Conservation (phyloP, 2,113 vertebrate genomes). For the Phalacrocorax brasilianus region DNA sequence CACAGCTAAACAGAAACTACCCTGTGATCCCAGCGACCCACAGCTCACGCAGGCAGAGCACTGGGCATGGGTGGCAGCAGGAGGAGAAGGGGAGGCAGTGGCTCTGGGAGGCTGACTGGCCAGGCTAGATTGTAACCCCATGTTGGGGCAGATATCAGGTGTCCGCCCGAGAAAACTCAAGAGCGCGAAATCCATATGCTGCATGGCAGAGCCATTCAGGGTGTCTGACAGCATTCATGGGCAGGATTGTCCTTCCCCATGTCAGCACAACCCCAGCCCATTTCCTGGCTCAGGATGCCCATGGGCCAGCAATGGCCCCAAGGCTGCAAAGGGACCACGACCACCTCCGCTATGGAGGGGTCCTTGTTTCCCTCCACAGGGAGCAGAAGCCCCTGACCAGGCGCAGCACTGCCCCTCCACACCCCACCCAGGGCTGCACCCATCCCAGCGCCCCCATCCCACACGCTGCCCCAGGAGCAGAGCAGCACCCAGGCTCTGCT, state of each 20-base stretch:
- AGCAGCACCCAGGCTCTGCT: neutral
- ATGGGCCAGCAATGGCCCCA: neutral
- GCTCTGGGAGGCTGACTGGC: neutral
- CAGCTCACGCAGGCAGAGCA: neutral
- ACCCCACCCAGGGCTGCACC: neutral
- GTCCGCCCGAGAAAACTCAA: neutral
- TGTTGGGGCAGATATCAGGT: neutral
- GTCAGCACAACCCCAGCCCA: neutral
- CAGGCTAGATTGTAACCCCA: neutral
- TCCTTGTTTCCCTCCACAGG: neutral
- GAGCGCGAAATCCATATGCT: fast-evolving
- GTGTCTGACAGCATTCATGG: neutral
- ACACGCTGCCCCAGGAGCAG: fast-evolving
- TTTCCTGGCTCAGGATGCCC: neutral
- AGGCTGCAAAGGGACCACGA: neutral
- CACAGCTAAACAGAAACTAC: neutral
- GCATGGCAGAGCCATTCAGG: neutral
- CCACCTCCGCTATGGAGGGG: fast-evolving
- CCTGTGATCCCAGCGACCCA: neutral
- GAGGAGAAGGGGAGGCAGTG: neutral
- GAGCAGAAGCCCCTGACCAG: neutral
- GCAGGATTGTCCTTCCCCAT: neutral
- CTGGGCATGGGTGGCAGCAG: neutral
- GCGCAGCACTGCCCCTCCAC: fast-evolving
- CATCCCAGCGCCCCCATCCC: neutral